Base-by-base conservation (phyloP, 2,888 invertebrate species). In the Tipula helvola region DNA sequence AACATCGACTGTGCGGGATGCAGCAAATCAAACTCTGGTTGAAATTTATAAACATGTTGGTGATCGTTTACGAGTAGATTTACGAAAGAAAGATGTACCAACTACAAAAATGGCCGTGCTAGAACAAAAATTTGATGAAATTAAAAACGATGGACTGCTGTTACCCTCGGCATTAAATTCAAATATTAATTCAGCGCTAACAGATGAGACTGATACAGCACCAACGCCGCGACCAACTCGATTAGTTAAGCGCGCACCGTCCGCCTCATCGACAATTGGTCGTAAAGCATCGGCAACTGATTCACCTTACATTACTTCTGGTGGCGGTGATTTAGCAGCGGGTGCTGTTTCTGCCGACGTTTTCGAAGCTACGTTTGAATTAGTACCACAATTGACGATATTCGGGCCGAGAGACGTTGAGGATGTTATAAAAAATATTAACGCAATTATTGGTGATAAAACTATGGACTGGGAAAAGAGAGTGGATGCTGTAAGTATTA, bases 391-490 rank as follows among this genome's bases (percentile, higher is more conserved):
- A 86, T 93, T 97, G 16, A 96, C 96, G 89, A 93, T 98, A 88
- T 98, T 96, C 92, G 96, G 97, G 36, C 93, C 94, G 12, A 93
- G 96, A 88, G 98, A 98, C 88, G 93, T 98, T 85, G 96, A 96
- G 89, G 97, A 97, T 88, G 93, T 95, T 87, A 94, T 97, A 90
- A 94, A 95, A 47, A 94, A 94, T 89, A 94, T 97, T 86, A 94
- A 95, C 89, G 95, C 95, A 3, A 93, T 94, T 71, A 93, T 99
- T 87, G 94, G 95, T 2, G 97, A 98, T 92, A 93, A 96, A 83
- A 95, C 93, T 89, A 95, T 96, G 89, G 97, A 98, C 90, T 99
- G 99, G 99, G 98, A 97, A 92, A 97, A 97, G 91, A 93, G 99
- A 87, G 95, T 96, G n/a, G 98, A 98, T 87, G 95, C 96, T 88